Evolutionary conservation across 2,113 vertebrate species (phyloP).

Genomic region (Chunga burmeisteri): DNA sequence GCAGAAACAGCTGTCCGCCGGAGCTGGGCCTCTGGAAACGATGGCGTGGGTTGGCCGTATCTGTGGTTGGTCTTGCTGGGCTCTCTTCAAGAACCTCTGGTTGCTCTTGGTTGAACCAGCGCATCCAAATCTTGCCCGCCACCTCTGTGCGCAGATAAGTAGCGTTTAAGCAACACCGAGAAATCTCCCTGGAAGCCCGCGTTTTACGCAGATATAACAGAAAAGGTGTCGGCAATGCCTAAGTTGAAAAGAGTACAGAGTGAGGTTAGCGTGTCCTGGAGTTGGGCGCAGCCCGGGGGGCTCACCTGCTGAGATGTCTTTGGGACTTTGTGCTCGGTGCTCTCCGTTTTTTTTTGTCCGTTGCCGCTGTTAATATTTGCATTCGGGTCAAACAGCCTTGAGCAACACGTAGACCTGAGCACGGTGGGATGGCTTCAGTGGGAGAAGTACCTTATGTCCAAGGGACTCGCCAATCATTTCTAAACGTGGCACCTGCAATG

Average conservation of each 20-base stretch:
- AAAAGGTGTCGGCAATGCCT: accelerated
- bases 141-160: background rate
- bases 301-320: background rate
- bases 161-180: background rate
- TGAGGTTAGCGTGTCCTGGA: accelerated
- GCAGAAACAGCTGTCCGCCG: background rate
- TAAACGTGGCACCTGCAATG: background rate
- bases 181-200: background rate
- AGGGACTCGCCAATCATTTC: background rate
- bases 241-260: accelerated
- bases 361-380: background rate
- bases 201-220: accelerated
- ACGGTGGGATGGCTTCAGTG: background rate
- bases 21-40: background rate
- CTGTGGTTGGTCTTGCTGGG: background rate
- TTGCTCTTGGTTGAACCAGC: background rate
- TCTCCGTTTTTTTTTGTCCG: background rate
- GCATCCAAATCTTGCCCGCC: background rate
- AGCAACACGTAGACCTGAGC: background rate
- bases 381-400: background rate
- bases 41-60: too few relatives aligned
- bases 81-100: background rate
- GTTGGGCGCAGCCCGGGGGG: background rate
- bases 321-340: background rate
- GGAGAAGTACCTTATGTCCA: background rate